Conservation (phyloP, 2,113 vertebrate species). For the Scytalopus superciliaris region DNA sequence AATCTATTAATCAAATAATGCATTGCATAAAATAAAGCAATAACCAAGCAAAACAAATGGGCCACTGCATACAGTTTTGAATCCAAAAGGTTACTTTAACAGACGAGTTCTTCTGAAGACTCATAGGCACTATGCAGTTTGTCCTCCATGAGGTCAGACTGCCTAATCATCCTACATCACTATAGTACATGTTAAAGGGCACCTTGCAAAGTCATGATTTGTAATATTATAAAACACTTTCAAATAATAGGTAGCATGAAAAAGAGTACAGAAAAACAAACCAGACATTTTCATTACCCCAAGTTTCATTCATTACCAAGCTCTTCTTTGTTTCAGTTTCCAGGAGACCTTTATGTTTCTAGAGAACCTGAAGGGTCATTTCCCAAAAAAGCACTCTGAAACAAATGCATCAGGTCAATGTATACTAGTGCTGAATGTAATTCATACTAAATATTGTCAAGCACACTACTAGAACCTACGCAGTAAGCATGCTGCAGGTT, state of each 20-base stretch:
- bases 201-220: neutral
- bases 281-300: neutral
- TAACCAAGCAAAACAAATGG: neutral
- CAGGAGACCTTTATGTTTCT: neutral
- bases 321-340: neutral
- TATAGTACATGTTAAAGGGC: neutral
- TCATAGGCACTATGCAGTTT: neutral
- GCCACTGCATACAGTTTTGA: neutral
- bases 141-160: neutral
- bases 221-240: neutral
- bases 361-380: neutral
- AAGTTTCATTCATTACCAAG: neutral
- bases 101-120: neutral
- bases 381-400: neutral
- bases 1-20: neutral
- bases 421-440: neutral
- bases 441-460: neutral
- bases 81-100: neutral
- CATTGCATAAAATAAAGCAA: neutral
- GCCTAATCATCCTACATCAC: neutral
- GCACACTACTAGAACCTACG: neutral
- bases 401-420: neutral
- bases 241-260: neutral
- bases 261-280: neutral
- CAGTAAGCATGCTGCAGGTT: neutral